Conservation (phyloP, 2,113 vertebrate genomes). For the Columbina picui region DNA sequence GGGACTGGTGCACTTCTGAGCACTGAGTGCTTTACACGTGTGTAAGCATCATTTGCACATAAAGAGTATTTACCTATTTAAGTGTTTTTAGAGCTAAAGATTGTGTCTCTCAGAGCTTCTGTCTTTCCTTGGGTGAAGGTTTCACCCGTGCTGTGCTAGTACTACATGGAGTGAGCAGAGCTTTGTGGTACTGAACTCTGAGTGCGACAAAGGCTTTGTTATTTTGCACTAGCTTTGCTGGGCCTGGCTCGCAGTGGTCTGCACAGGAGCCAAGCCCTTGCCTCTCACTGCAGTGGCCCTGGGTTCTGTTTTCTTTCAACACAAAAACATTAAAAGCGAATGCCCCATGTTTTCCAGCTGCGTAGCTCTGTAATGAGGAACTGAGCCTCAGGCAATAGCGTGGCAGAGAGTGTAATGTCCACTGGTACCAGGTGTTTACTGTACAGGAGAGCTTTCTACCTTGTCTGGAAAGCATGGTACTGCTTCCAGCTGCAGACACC, state of each 20-base stretch:
- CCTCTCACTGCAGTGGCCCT: background rate
- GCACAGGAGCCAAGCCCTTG: background rate
- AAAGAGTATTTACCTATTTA: background rate
- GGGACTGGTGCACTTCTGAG: background rate
- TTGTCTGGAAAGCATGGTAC: background rate
- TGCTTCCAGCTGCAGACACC: background rate
- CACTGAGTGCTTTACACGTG: background rate
- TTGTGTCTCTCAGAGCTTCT: background rate
- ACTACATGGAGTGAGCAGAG: background rate
- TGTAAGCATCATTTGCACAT: conserved; percentile 21
- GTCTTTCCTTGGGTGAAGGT: background rate
- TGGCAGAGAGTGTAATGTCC: background rate
- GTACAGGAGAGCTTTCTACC: background rate
- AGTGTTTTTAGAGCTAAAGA: background rate
- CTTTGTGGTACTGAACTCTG: background rate
- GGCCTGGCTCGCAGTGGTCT: background rate
- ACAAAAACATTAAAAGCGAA: background rate
- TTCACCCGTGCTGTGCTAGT: background rate
- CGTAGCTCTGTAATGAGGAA: background rate
- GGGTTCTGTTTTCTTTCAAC: background rate
- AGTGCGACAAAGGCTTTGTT: background rate
- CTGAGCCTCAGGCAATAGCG: background rate
- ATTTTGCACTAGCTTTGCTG: background rate
- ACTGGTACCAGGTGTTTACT: background rate
- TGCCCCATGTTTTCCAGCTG: background rate